Percentiles rank a stretch among this genome's conserved stretches.
Conservation (phyloP, 2,113 vertebrate genomes). For the Pteruthius melanotis region DNA sequence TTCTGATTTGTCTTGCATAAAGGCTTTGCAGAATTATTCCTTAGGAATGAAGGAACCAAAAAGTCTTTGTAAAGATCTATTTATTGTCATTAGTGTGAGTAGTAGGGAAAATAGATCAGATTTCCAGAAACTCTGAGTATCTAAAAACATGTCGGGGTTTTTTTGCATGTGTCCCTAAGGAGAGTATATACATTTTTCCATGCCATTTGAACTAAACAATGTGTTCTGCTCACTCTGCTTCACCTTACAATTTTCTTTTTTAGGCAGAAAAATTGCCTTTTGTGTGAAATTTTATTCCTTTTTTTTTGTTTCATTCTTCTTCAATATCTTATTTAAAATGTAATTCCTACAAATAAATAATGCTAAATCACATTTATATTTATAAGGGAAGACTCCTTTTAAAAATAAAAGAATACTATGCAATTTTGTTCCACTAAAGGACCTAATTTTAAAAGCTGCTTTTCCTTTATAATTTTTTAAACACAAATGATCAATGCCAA, state of each 20-base stretch:
- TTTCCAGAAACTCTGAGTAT: not conserved
- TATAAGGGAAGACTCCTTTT: not conserved
- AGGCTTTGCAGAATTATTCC: not conserved
- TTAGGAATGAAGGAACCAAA: not conserved
- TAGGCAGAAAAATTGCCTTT: not conserved
- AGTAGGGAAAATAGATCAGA: not conserved
- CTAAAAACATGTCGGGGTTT: rapidly evolving
- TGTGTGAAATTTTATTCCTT: not conserved
- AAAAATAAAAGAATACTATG: not conserved
- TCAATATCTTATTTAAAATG: not conserved
- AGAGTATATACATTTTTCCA: not conserved
- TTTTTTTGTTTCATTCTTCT: not conserved
- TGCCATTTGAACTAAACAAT: not conserved
- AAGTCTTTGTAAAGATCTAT: not conserved
- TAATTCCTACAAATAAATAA: not conserved
- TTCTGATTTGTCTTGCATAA: not conserved
- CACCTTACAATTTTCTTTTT: not conserved
- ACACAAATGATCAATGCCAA: not conserved
- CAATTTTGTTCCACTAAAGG: not conserved
- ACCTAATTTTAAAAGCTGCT: not conserved
- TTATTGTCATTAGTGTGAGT: not conserved
- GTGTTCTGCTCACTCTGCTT: not conserved
- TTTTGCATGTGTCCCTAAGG: not conserved
- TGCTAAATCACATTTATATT: not conserved
- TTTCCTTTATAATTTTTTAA: not conserved